Conservation (phyloP, 2,797 vertebrate genomes). For the Pipistrellus pipistrellus region DNA sequence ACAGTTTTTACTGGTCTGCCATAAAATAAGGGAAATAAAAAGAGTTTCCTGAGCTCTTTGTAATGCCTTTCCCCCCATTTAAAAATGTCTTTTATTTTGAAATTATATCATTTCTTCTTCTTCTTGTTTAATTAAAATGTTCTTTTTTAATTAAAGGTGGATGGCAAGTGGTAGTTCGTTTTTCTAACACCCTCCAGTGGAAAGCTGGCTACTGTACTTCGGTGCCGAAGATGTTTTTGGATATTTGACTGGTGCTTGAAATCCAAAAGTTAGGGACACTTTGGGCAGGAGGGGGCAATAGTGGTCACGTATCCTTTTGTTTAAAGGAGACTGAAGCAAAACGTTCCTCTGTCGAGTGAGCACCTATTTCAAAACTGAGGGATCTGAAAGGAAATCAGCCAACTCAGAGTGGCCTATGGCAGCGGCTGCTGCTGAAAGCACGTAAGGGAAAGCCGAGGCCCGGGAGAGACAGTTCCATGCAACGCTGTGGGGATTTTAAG, state of each 20-base stretch:
- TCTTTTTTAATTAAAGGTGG: constrained; percentile 40
- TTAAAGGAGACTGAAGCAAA: neutral
- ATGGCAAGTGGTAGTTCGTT: neutral
- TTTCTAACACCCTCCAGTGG: constrained; percentile 35
- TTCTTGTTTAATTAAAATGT: neutral
- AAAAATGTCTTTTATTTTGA: constrained; percentile 5
- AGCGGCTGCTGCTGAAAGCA: neutral
- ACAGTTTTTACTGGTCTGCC: neutral
- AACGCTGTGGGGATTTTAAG: neutral
- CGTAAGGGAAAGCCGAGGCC: neutral
- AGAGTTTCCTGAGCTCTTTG: neutral
- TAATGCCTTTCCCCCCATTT: neutral
- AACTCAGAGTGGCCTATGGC: neutral
- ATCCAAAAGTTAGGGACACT: neutral
- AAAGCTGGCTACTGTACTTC: neutral
- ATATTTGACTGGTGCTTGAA: neutral
- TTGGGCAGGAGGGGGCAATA: neutral
- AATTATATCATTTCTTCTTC: neutral
- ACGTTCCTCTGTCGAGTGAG: neutral
- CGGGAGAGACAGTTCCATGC: neutral
- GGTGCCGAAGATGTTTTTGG: neutral
- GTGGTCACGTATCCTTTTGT: neutral
- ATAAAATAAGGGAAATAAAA: constrained; percentile 47
- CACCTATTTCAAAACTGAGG: constrained; percentile 22
- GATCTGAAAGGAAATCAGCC: neutral